Conservation (phyloP, 2,888 invertebrate species). For the Hydrotaea cyrtoneurina region DNA sequence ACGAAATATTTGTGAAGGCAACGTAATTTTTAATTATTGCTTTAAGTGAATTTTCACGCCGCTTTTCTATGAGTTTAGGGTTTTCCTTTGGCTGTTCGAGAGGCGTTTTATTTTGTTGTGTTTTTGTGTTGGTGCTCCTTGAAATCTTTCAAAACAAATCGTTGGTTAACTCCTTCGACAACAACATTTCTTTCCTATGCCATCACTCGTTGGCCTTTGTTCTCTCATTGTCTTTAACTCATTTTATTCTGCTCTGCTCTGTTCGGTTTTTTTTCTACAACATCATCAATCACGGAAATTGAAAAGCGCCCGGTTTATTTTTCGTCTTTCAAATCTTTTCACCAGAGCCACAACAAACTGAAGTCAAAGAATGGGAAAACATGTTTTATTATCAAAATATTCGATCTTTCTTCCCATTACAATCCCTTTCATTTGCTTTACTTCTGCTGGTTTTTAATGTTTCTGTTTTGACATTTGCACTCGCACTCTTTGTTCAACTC, state of each 20-base stretch:
- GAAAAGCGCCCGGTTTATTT: slow-evolving; percentile 50
- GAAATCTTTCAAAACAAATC: slow-evolving; percentile 24
- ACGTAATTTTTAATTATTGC: slow-evolving; percentile 3
- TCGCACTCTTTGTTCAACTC: slow-evolving; percentile 23
- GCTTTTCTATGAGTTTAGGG: not conserved
- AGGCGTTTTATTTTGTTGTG: slow-evolving; percentile 33
- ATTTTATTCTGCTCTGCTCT: not conserved
- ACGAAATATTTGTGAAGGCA: not conserved
- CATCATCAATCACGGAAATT: slow-evolving; percentile 63
- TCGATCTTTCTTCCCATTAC: slow-evolving; percentile 44
- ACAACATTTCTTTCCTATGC: no score
- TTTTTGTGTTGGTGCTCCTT: slow-evolving; percentile 11
- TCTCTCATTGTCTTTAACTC: slow-evolving; percentile 5
- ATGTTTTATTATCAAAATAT: slow-evolving; percentile 55
- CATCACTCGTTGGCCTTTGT: not conserved
- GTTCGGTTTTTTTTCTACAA: slow-evolving; percentile 14
- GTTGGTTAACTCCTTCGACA: slow-evolving; percentile 37
- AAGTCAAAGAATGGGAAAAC: slow-evolving; percentile 34
- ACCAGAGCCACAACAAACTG: not conserved
- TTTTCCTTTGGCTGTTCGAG: not conserved
- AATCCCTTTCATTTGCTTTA: not conserved
- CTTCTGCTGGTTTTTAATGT: slow-evolving; percentile 36
- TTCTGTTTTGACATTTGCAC: slow-evolving; percentile 61
- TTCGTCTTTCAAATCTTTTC: slow-evolving; percentile 2
- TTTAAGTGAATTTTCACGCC: slow-evolving; percentile 7